Evolutionary conservation across 2,888 invertebrate genomes (phyloP), one percentile per base, ranked within the genome.

Genomic region (Pseudococcus viburni): DNA sequence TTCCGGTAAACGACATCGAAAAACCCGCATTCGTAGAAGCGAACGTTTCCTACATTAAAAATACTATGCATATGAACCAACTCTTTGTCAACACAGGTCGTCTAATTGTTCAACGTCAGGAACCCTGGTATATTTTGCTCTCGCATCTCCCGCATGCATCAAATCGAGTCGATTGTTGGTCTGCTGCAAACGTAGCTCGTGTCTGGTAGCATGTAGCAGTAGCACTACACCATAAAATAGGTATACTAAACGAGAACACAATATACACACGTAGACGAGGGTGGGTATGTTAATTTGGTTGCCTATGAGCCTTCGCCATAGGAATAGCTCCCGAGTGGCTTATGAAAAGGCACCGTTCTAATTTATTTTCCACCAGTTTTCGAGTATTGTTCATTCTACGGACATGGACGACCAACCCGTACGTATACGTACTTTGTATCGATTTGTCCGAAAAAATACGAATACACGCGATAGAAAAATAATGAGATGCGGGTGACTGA

Each of bases 271-370:
- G 15, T 59, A 59, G 6, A 51, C 15, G 17, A 51, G 51, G 51
- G 64, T 22, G 22, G 64, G 19, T 64, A 64, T 64, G 64, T 64
- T 64, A 64, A 64, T 64, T 64, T 64, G 22, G 64, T 64, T 64
- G 64, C 64, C 64, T 64, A 64, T 22, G 22, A 19, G 22, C 64
- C 64, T 64, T 64, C 64, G 64, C 22, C 22, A 64, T 22, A 64
- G 64, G 64, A 64, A 64, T 64, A 64, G 64, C 64, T 64, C 64
- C 64, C 64, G 64, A 64, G 64, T 64, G 64, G 64, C 19, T 64
- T 64, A 64, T 64, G 64, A 64, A 64, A 64, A 64, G 64, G 64
- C 22, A 22, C 64, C 64, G 22, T 64, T 22, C 64, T 22, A 19
- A 64, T 64, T 64, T 64, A 64, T 64, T 64, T 64, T 64, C 64